Evolutionary conservation across 2,113 vertebrate genomes (phyloP).

Genomic region (Papio anubis): DNA sequence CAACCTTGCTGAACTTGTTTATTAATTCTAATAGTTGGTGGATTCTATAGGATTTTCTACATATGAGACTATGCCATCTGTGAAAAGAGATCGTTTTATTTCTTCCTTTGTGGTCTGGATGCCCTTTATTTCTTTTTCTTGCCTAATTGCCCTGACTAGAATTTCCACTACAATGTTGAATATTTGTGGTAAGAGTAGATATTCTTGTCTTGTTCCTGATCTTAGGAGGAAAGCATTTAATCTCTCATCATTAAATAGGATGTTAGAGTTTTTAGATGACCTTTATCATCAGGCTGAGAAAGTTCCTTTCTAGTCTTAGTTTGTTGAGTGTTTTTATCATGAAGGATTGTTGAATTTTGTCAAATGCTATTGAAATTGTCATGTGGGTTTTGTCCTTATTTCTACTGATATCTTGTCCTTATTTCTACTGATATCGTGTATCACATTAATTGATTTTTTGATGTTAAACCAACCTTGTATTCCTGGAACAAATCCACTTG

Average conservation of each 20-base stretch:
- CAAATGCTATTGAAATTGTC: not conserved
- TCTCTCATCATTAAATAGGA: not conserved
- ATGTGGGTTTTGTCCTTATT: not conserved
- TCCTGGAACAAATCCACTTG: conserved; percentile 3
- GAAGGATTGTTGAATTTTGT: not conserved
- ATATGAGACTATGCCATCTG: not conserved
- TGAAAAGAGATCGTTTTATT: not conserved
- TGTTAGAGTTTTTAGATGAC: not conserved
- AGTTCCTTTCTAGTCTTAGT: not conserved
- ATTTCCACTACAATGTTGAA: not conserved
- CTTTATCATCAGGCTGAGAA: not conserved
- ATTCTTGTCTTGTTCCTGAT: not conserved
- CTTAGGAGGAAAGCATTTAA: not conserved
- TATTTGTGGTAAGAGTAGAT: not conserved
- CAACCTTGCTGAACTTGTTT: not conserved
- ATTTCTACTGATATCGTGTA: not conserved
- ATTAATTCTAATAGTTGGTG: not conserved
- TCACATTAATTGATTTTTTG: not conserved
- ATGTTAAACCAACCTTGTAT: not conserved
- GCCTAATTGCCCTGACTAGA: not conserved
- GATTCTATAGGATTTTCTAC: not conserved
- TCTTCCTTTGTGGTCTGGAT: not conserved
- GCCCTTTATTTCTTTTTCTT: conserved; percentile 29
- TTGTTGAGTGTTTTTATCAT: not conserved
- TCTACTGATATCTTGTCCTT: not conserved